Evolutionary conservation across 2,113 vertebrate genomes (phyloP).

Genomic region (Uropsilus gracilis): DNA sequence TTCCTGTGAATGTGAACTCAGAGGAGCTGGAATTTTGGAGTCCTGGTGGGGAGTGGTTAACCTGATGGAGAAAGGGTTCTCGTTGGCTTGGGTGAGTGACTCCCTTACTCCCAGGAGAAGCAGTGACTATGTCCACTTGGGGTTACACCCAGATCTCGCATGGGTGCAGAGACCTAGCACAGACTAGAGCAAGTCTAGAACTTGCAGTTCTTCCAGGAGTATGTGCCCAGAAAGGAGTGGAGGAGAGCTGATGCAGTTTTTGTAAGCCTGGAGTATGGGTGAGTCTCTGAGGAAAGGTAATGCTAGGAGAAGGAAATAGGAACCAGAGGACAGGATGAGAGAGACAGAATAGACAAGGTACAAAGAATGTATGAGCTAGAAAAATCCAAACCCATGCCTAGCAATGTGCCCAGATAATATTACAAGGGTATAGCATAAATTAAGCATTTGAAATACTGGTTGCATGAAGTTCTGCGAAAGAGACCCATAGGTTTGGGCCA

Average conservation of each 20-base stretch:
- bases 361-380: not conserved
- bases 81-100: not conserved
- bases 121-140: not conserved
- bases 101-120: not conserved
- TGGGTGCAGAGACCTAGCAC: accelerated
- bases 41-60: not conserved
- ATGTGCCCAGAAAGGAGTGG: not conserved
- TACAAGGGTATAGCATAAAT: not conserved
- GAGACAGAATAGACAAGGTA: not conserved
- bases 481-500: too few species aligned
- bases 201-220: not conserved
- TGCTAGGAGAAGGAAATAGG: not conserved
- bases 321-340: not conserved
- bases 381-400: not conserved
- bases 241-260: not conserved
- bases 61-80: not conserved
- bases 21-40: not conserved
- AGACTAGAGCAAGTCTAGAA: not conserved
- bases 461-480: not conserved
- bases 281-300: not conserved
- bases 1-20: not conserved
- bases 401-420: not conserved
- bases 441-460: not conserved
- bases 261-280: not conserved
- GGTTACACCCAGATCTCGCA: not conserved